phyloP scores from a whole-genome alignment of 2,113 vertebrate species.

The Vanacampus margaritifer region DNA sequence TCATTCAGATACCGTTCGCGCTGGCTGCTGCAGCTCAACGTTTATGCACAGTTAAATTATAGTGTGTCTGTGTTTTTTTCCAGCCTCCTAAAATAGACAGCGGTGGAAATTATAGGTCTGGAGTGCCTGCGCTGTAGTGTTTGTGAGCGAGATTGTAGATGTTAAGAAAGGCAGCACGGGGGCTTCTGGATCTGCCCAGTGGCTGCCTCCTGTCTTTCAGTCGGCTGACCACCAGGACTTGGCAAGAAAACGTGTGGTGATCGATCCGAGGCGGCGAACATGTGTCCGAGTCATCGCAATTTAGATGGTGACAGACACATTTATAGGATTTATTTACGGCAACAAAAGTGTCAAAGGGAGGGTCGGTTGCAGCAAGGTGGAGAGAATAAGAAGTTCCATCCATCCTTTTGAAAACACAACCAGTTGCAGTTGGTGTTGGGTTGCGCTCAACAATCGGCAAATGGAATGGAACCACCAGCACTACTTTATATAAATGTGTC shows the following conservation, averaged over 20 bases:
- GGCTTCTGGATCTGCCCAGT: background rate
- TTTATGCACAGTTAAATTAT: constrained; percentile 57
- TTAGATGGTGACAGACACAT: constrained; percentile 1
- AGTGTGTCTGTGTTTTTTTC: constrained; percentile 43
- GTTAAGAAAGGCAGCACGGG: constrained; percentile 8
- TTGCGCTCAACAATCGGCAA: too few relatives aligned
- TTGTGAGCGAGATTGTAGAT: constrained; percentile 17
- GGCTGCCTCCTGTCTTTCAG: constrained; percentile 13
- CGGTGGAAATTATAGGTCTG: constrained; percentile 47
- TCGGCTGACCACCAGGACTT: constrained; percentile 5
- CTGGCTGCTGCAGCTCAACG: constrained; percentile 27
- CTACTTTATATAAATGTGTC: background rate
- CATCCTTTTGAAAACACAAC: too few relatives aligned
- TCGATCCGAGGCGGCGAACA: constrained; percentile 18
- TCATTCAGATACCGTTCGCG: constrained; percentile 31
- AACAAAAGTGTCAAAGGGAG: background rate
- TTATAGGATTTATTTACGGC: too few relatives aligned
- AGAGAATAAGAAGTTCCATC: background rate
- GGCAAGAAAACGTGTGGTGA: constrained; percentile 23
- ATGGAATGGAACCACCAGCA: too few relatives aligned
- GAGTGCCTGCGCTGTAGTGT: constrained; percentile 24
- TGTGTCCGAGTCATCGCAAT: constrained; percentile 12
- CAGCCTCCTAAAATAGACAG: constrained; percentile 61
- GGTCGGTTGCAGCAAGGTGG: background rate
- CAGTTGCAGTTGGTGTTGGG: too few relatives aligned